Evolutionary conservation across 2,888 invertebrate genomes (phyloP), one percentile per base, ranked within the genome.

Genomic region (Leucophora obtusa): DNA sequence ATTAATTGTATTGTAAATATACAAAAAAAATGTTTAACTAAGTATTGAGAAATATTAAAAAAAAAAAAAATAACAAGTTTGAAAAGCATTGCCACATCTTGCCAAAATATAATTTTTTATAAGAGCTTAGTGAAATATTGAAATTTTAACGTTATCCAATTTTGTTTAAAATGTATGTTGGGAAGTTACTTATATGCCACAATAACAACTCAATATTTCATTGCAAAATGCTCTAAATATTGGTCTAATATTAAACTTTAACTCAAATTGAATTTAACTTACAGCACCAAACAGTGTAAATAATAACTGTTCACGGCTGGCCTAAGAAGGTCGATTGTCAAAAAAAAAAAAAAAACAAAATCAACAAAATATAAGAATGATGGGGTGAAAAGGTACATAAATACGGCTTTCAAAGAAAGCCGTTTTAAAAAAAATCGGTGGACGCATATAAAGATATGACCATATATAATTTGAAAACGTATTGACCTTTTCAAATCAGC

Each of bases 211-310:
- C 6, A n/a, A n/a, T n/a, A 47, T n/a, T n/a, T 47, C 4, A 47
- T 38, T 38, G 38, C 0, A 11, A 38, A 11, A 38, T 47, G 43
- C 43, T 47, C n/a, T 6, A 47, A 47, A 14, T 47, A 47, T 47
- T 47, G n/a, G 14, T 47, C 6, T 47, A 47, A 47, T 47, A 0
- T 47, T 24, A 2, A 15, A 18, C 8, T 35, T 35, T 35, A 62
- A 62, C 24, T 62, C 3, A 47, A 60, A 38, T 50, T 63, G 11
- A 28, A n/a, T 50, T 63, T 17, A 33, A 51, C 50, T 50, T 51
- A 35, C n/a, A 18, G 51, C 65, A 65, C 51, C 7, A 5, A 50
- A 17, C 14, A 14, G 21, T 18, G 43, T 51, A 53, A 7, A 28
- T 28, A 6, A 28, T 28, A 7, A 28, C 28, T 28, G 3, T 6